A percentile compares a stretch with the other conserved stretches of the same genome.
phyloP scores from a whole-genome alignment of 1,140 invertebrate species.

The Probaryconus sp. region DNA sequence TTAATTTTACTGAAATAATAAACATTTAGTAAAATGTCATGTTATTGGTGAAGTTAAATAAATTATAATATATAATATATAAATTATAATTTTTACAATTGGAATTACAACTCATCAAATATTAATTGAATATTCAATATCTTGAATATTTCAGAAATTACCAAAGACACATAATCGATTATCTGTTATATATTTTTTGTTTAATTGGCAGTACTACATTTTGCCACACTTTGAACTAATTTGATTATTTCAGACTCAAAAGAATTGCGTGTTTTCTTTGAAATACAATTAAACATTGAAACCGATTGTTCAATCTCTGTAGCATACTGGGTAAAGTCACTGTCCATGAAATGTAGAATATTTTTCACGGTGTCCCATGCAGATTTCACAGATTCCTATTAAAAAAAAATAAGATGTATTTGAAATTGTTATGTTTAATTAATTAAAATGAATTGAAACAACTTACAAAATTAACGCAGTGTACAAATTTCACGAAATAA shows the following conservation, averaged over 20 bases:
- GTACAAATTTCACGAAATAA: conserved; percentile 2
- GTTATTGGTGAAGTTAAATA: too few relatives aligned
- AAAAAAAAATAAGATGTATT: neutral
- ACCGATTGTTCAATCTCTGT: neutral
- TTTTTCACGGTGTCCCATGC: neutral
- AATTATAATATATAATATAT: too few relatives aligned
- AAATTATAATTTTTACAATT: too few relatives aligned
- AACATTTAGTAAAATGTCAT: too few relatives aligned
- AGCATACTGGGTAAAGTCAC: neutral
- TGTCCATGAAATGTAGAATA: neutral
- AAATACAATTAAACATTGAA: neutral
- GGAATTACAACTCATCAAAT: too few relatives aligned
- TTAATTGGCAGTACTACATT: neutral
- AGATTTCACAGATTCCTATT: neutral
- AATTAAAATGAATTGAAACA: neutral
- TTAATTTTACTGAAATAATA: too few relatives aligned
- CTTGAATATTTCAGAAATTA: too few relatives aligned
- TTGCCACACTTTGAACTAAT: neutral
- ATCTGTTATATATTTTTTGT: too few relatives aligned
- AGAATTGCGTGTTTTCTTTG: neutral
- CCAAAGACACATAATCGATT: too few relatives aligned
- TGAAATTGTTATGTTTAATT: neutral
- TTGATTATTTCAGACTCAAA: neutral
- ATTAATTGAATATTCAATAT: too few relatives aligned
- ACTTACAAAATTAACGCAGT: conserved; percentile 2